A percentile compares a stretch with the other conserved stretches of the same genome.
Evolutionary conservation across 2,797 vertebrate species (phyloP).

Genomic region (Mus caroli): DNA sequence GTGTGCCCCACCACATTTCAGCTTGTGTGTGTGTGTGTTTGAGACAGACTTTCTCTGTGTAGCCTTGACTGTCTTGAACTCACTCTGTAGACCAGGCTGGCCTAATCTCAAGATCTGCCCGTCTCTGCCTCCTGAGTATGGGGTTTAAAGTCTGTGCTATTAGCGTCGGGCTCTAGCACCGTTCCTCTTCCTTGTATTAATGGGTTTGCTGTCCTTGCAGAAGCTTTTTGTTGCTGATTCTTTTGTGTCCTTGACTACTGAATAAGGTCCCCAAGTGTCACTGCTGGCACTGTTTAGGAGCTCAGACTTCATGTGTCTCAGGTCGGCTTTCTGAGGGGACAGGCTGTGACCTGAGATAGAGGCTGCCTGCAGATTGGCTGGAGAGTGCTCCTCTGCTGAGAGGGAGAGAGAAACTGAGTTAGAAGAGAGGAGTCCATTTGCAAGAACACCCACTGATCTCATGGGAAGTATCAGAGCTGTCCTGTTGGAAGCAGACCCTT

Average conservation of each 20-base stretch:
- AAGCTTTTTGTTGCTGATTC: neutral
- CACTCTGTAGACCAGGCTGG: neutral
- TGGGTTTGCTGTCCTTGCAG: neutral
- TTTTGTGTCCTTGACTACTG: neutral
- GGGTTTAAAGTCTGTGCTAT: neutral
- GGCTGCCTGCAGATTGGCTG: neutral
- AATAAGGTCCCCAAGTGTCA: neutral
- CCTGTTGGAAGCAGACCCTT: neutral
- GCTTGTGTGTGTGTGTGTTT: neutral
- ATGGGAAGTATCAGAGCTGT: neutral
- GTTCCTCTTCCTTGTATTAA: neutral
- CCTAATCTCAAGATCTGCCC: neutral
- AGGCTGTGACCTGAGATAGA: neutral
- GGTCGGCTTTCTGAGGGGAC: neutral
- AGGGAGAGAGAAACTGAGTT: neutral
- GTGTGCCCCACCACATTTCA: neutral
- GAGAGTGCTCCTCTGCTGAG: neutral
- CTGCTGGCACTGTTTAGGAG: neutral
- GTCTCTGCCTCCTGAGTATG: neutral
- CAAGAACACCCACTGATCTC: neutral
- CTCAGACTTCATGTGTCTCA: neutral
- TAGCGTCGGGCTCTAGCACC: fast-evolving
- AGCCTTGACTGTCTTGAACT: neutral
- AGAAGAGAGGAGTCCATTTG: neutral
- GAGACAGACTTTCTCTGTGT: neutral